These are phyloP conservation scores for Serranochromis macrocephalus DNA, from an alignment of 2,113 vertebrate genomes.

Conservation along the genomic window DNA sequence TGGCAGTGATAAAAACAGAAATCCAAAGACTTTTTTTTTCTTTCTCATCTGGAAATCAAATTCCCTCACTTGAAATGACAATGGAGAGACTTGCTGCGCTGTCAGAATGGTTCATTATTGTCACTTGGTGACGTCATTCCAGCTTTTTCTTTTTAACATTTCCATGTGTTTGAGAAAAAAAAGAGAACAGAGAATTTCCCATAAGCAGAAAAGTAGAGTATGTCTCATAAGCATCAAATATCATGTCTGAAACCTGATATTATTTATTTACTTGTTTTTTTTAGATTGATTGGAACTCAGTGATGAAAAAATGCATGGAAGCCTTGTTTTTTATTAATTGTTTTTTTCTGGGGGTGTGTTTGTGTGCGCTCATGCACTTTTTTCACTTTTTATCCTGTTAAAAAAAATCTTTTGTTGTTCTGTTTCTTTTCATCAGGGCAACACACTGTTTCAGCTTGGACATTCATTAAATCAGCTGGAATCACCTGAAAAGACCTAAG, in stretches of 20 bases:
- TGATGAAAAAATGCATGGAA: neutral
- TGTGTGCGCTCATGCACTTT: neutral
- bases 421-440: neutral
- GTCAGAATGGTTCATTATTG: neutral
- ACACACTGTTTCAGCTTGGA: neutral
- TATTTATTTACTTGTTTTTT: neutral
- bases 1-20: neutral
- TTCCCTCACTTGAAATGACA: neutral
- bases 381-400: neutral
- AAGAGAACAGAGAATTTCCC: neutral
- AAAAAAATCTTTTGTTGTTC: neutral
- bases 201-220: neutral
- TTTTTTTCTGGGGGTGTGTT: neutral
- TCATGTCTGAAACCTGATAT: neutral
- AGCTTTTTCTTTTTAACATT: neutral
- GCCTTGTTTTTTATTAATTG: neutral
- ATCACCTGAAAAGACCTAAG: fast-evolving
- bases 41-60: neutral
- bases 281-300: neutral
- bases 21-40: neutral
- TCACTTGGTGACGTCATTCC: neutral
- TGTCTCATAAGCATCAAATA: neutral
- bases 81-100: fast-evolving
- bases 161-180: fast-evolving
- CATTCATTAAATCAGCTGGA: neutral